Evolutionary conservation across 2,113 vertebrate species (phyloP), one percentile per base, ranked within the genome.

Genomic region (Onychostruthus taczanowskii): DNA sequence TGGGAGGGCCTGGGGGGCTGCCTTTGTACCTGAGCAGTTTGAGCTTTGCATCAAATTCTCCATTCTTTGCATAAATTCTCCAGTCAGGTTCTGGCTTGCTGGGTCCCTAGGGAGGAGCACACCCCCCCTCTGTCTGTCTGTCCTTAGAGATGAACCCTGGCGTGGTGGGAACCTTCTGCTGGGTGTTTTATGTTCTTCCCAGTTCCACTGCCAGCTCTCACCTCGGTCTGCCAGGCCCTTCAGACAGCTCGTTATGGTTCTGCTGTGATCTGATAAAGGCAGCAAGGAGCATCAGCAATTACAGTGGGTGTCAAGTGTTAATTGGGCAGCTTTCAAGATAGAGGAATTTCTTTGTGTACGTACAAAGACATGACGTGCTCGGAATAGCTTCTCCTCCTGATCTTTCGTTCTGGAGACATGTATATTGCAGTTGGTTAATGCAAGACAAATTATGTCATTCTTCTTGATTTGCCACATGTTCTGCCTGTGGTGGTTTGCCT

Each of bases 371-470:
- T 72, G 94, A 94, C 10, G 86, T 93, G 95, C 90, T 86, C 10
- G 0, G 93, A 95, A 96, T 95, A 64, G 89, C 86, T 96, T 89
- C 84, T 79, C 76, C 79, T 84, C 73, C 93, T 24, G 76, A 80
- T 96, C 88, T 87, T 84, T 46, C 49, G 1, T 94, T 93, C 76
- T 72, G 83, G 69, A 93, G 88, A 84, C 2, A 37, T 43, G 73
- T 79, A 2, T 33, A 27, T 92, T 92, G 53, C 93, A 89, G 86
- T 77, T 39, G n/a, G 92, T 96, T 97, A 97, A 96, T 84, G 95
- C 90, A 93, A 96, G 95, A 97, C 94, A 94, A 96, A 96, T 95
- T 94, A 94, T 93, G 92, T 94, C 96, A 92, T 95, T 96, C 95
- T 94, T 90, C 90, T 82, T 81, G 87, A 81, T 94, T 94, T 13